Base-by-base conservation (phyloP, 2,113 vertebrate species). In the Helogale parvula region DNA sequence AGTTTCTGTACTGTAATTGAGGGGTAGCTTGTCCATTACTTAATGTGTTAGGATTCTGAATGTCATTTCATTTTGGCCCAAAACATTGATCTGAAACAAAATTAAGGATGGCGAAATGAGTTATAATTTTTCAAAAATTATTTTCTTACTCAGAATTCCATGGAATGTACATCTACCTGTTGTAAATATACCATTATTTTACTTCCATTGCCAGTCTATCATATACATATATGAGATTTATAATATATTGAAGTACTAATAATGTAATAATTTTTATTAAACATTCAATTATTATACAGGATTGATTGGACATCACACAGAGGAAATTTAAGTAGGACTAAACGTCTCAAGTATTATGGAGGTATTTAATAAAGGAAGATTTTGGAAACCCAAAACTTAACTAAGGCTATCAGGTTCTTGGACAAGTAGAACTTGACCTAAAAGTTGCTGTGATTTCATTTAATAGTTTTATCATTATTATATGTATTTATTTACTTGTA, bases 181-280 rank as follows among this genome's bases (percentile, higher is more conserved):
- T 68, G 94, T n/a, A 93, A 88, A 63, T 76, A 3, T 80, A 69
- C 0, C 33, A 0, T 69, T 96, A 76, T 33, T 77, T n/a, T 5
- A 87, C 76, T 94, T 5, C 57, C n/a, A 2, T 15, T 69, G 5
- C 41, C n/a, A 69, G 57, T 50, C 63, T 85, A 50, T n/a, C 86
- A 54, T 17, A 54, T 54, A 54, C 17, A 63, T 27, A 50, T 16
- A 41, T 72, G 82, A 97, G 77, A 38, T 88, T 96, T 50, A 95
- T 88, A 94, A 96, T 88, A 72, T 82, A 83, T 41, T 80, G 60
- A 79, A 95, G 66, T 93, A 89, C 95, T 96, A 98, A 60, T 98
- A 96, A 96, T 97, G 79, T 79, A 86, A 69, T 97, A 86, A 83
- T 96, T 35, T 92, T 98, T 98, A 98, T 98, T 98, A 98, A 98